Base-by-base conservation (phyloP, 2,888 invertebrate genomes). In the Mycalesis mineus region DNA sequence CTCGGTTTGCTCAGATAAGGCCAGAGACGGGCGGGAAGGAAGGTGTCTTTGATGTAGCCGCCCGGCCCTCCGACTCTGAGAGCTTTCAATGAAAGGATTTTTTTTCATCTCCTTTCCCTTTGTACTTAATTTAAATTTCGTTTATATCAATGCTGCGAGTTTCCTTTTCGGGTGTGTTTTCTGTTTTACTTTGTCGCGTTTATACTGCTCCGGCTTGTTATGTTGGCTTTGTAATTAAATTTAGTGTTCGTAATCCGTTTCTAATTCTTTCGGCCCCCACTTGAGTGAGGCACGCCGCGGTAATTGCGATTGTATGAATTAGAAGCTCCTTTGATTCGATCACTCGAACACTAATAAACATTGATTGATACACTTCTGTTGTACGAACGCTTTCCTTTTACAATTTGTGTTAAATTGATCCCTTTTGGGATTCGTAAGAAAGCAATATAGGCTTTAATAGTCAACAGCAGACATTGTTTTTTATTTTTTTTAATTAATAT, bases 81-180 rank as follows among this genome's bases (percentile, higher is more conserved):
- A 85, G 88, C 87, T 86, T 84, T 88, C 88, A 86, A 86, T 89
- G 88, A 89, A 89, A 89, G 89, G 89, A 89, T 89, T 88, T 89
- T 22, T 87, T 89, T 88, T 86, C 84, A 85, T 87, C 87, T 87
- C 83, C 86, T 84, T 86, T 88, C 84, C 84, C 88, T 89, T 89
- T 89, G 89, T 89, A 88, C 87, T 89, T 89, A 89, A 89, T 89
- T 89, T 89, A 89, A 89, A 89, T 89, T 89, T 89, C 89, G 89
- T 89, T 89, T 89, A 89, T 89, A 89, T 88, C 89, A 88, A 88
- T 88, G 88, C 88, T 87, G 73, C 79, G 88, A 84, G 86, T 88
- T 88, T 88, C 88, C 88, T 87, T 86, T 86, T 84, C 80, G 78
- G 80, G 82, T 84, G 86, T 88, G 87, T 88, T 87, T 88, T 88